These are phyloP conservation scores for Elysia crispata DNA, from an alignment of 2,888 invertebrate genomes.

Conservation along the genomic window DNA sequence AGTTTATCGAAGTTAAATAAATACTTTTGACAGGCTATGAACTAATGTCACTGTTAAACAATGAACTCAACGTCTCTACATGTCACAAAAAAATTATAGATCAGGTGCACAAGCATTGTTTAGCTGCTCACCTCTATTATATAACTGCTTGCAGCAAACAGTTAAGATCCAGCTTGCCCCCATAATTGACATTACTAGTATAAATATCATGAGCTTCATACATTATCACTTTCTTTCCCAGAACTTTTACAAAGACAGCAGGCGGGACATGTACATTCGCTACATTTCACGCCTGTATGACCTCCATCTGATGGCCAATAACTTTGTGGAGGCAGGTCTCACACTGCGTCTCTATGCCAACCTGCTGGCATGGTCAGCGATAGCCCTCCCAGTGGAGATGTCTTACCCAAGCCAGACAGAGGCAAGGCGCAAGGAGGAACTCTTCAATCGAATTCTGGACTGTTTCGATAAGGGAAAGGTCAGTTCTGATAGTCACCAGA, in stretches of 20 bases:
- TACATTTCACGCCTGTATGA: conserved; percentile 97
- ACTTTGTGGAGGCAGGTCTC: conserved; percentile 95
- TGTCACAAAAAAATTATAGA: too few relatives aligned
- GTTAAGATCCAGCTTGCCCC: too few relatives aligned
- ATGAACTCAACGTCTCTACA: too few relatives aligned
- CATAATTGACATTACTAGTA: too few relatives aligned
- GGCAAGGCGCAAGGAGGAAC: conserved; percentile 91
- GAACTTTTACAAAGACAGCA: conserved; percentile 97
- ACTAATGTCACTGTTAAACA: too few relatives aligned
- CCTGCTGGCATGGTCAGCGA: conserved; percentile 87
- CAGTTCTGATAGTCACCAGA: conserved; percentile 49
- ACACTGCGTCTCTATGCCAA: conserved; percentile 95
- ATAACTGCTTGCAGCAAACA: too few relatives aligned
- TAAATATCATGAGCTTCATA: too few relatives aligned
- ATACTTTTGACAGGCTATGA: too few relatives aligned
- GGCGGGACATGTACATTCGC: conserved; percentile 95
- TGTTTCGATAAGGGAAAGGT: conserved; percentile 96
- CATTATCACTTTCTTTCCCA: conserved; percentile 72
- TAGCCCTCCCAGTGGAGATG: conserved; percentile 73
- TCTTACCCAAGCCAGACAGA: conserved; percentile 86
- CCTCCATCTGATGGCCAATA: conserved; percentile 92
- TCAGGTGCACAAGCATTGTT: too few relatives aligned
- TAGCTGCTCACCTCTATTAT: too few relatives aligned
- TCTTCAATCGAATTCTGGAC: conserved; percentile 92
- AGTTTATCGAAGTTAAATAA: too few relatives aligned